A percentile compares a stretch with the other conserved stretches of the same genome.
These are phyloP conservation scores for Barnardius zonarius DNA, from an alignment of 2,113 vertebrate genomes.

Conservation along the genomic window DNA sequence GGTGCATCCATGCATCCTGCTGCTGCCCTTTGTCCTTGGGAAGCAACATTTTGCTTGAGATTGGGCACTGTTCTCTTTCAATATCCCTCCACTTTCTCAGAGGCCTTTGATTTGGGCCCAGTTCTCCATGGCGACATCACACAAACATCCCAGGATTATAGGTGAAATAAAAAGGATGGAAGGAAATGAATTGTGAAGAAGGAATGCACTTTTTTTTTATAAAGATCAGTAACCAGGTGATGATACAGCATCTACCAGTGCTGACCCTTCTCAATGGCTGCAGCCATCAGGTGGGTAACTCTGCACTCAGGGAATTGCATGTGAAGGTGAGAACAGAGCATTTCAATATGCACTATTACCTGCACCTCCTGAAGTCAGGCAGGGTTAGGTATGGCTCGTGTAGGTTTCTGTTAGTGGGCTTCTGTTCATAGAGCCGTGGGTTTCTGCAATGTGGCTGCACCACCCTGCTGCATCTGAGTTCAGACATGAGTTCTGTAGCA, in stretches of 20 bases:
- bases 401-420: not conserved
- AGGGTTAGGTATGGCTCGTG: not conserved
- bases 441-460: not conserved
- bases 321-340: not conserved
- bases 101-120: not conserved
- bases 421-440: not conserved
- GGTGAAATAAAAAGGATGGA: not conserved
- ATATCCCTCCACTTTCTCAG: not conserved
- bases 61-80: not conserved
- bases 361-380: not conserved
- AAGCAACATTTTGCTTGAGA: not conserved
- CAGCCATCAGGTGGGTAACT: not conserved
- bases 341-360: not conserved
- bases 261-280: not conserved
- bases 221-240: not conserved
- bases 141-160: not conserved
- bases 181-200: not conserved
- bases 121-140: not conserved
- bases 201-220: not conserved
- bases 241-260: not conserved
- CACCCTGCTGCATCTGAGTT: accelerated
- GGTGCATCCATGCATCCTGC: not conserved
- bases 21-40: not conserved
- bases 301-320: not conserved
- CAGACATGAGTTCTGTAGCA: not conserved